Evolutionary conservation across 2,113 vertebrate genomes (phyloP), one percentile per base, ranked within the genome.

Genomic region (Centrocercus urophasianus): DNA sequence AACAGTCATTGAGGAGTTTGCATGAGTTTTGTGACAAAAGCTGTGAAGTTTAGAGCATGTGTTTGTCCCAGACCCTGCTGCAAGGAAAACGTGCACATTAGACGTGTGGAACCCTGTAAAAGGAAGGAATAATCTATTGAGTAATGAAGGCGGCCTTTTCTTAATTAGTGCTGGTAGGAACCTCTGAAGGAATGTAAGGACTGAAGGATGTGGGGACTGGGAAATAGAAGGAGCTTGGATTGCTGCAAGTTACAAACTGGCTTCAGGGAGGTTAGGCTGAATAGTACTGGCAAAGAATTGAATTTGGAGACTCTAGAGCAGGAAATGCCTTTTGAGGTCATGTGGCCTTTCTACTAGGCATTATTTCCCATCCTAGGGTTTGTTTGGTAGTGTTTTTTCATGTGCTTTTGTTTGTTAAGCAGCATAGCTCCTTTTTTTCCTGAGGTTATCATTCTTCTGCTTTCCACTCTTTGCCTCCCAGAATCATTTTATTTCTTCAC

Each of bases 81-180:
- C 30, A 54, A 73, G 57, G 50, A 42, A 50, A 30, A 48, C 5
- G 4, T 0, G 2, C 7, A 1, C 7, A 7, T 63, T 18, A 38
- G 73, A 42, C 34, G 10, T 14, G 73, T 36, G 67, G 32, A 63
- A 13, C 63, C 13, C 18, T 73, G 25, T 48, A 54, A 90, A 66
- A 92, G 7, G 8, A 71, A 52, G 24, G 13, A 76, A 24, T 59
- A 10, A 72, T 75, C 63, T 67, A 36, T 20, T 11, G n/a, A 20
- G 24, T 48, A 81, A 83, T 15, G 57, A 90, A 40, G 48, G 20
- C 32, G 71, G 42, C 50, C 32, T 90, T 76, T 47, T 60, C 63
- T 85, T 83, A 56, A 75, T 72, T 56, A 64, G 50, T 43, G 34
- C 77, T 81, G 59, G 38, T 64, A 60, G 76, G 63, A 17, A n/a